These are phyloP conservation scores for Chamaea fasciata DNA, from an alignment of 2,113 vertebrate species.

Conservation along the genomic window DNA sequence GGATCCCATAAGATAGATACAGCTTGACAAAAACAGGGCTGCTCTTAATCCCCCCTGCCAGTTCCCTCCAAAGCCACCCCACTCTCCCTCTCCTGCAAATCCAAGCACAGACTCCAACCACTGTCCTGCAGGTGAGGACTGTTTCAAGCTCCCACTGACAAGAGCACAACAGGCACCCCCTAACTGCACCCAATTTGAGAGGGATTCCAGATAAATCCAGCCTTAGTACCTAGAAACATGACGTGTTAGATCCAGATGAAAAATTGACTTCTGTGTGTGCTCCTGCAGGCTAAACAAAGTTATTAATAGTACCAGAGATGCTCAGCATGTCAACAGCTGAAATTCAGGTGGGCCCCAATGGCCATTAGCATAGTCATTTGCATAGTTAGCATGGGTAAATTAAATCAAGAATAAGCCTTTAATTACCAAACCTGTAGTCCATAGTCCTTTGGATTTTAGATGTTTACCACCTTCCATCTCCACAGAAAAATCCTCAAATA, in stretches of 20 bases:
- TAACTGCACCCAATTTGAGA: neutral
- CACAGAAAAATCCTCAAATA: neutral
- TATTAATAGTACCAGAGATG: neutral
- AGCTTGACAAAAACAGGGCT: accelerated
- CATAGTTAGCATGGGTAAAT: neutral
- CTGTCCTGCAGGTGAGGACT: neutral
- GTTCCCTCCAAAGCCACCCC: neutral
- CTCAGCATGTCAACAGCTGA: neutral
- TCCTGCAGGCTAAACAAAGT: neutral
- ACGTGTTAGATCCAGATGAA: neutral
- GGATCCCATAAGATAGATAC: neutral
- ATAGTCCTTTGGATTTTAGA: neutral
- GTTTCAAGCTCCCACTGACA: neutral
- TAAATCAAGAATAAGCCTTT: neutral
- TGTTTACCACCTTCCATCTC: neutral
- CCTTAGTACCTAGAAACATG: neutral
- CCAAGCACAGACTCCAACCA: neutral
- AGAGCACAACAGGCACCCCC: accelerated
- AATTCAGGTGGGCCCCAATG: neutral
- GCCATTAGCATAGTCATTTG: neutral
- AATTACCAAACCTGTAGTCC: neutral
- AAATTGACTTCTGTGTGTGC: neutral
- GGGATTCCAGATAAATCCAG: neutral
- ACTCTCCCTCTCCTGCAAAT: neutral
- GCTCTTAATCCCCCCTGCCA: neutral